Percentiles rank a stretch among this genome's conserved stretches.
phyloP scores from a whole-genome alignment of 30 jellyfish, hydroid and myxozoan genomes.

The Hydractinia echinata region DNA sequence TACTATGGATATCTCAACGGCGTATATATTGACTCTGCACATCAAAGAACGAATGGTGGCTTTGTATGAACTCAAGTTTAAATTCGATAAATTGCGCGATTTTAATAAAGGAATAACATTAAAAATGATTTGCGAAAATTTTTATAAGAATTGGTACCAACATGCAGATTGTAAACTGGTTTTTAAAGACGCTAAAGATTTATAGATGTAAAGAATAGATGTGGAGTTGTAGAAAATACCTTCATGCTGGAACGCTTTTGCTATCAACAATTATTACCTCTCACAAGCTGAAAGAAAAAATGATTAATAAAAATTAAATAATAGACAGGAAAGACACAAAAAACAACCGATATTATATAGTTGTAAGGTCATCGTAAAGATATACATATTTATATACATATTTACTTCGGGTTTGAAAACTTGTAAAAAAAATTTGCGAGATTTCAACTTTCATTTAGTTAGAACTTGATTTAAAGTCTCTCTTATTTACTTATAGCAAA shows the following conservation, averaged over 20 bases:
- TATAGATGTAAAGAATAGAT: neutral
- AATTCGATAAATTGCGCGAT: slow-evolving; percentile 9
- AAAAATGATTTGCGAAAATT: slow-evolving; percentile 5
- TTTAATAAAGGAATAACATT: slow-evolving; percentile 1
- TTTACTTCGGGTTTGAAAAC: too few relatives aligned
- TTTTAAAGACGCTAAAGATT: neutral
- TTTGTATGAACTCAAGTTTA: neutral
- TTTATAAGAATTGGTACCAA: neutral
- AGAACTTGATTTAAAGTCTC: too few relatives aligned
- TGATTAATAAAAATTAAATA: too few relatives aligned
- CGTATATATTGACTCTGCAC: neutral
- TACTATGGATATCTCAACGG: neutral
- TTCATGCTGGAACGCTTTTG: neutral
- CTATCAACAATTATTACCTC: neutral
- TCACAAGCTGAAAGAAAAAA: neutral
- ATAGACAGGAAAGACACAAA: too few relatives aligned
- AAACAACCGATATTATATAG: too few relatives aligned
- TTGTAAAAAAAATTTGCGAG: too few relatives aligned
- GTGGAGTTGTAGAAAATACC: neutral
- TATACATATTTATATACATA: too few relatives aligned
- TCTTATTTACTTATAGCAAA: too few relatives aligned
- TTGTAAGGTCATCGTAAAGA: too few relatives aligned
- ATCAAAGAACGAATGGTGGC: neutral
- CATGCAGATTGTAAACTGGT: neutral
- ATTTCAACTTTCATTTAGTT: too few relatives aligned